Conservation (phyloP, 2,888 invertebrate species). For the Trichopoda pennipes region DNA sequence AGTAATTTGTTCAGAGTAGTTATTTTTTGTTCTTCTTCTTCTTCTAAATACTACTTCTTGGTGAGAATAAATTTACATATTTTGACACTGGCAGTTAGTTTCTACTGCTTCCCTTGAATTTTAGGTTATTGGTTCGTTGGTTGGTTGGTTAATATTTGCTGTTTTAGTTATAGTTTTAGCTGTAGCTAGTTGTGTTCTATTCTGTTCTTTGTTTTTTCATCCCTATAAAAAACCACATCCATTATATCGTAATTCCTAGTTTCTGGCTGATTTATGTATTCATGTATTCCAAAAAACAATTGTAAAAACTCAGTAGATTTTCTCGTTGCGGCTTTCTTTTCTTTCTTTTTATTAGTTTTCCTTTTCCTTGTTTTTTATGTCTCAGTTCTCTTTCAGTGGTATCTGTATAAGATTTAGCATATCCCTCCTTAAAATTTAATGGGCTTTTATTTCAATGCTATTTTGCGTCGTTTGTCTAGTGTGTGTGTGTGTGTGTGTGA, state of each 20-base stretch:
- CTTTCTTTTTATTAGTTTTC: neutral
- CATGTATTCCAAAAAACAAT: slow-evolving; percentile 62
- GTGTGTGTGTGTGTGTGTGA: neutral
- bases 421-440: slow-evolving; percentile 10
- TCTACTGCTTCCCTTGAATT: neutral
- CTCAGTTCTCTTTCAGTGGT: neutral
- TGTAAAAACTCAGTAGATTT: slow-evolving; percentile 43
- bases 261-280: slow-evolving; percentile 64
- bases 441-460: slow-evolving; percentile 9
- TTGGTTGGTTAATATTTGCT: no score
- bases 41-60: no score
- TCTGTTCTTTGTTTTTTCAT: neutral
- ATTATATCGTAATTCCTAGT: slow-evolving; percentile 64
- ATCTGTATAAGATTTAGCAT: neutral
- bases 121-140: neutral
- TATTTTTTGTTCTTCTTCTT: neutral
- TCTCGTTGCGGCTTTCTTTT: neutral
- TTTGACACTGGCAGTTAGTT: neutral
- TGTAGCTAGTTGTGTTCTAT: slow-evolving; percentile 6
- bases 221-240: slow-evolving; percentile 46
- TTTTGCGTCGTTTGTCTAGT: no score
- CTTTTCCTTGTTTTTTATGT: neutral
- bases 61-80: slow-evolving; percentile 21
- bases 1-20: slow-evolving; percentile 13
- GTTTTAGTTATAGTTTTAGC: slow-evolving; percentile 25